Percentiles rank a stretch among this genome's conserved stretches.
Evolutionary conservation across 2,888 invertebrate species (phyloP).

Genomic region (Tuta absoluta): DNA sequence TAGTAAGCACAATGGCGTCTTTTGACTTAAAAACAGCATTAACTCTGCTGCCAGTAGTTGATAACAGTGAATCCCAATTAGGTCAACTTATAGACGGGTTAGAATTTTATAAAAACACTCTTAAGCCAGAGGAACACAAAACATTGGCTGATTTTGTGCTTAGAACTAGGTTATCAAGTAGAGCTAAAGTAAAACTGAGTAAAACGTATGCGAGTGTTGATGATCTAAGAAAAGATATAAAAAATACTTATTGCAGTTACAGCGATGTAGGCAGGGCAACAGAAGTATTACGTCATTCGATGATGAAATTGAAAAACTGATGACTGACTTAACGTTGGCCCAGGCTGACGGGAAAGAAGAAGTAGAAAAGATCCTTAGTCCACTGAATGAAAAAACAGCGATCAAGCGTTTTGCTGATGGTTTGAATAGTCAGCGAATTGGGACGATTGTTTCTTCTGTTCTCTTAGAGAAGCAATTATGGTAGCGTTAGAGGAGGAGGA

Average conservation of each 20-base stretch:
- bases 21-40: too few species aligned
- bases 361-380: constrained; percentile 15
- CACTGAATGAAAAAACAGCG: too few species aligned
- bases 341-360: constrained; percentile 1
- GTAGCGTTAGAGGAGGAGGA: constrained; percentile 10
- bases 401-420: too few species aligned
- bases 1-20: too few species aligned
- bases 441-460: constrained; percentile 23
- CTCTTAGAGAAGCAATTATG: constrained; percentile 20
- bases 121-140: neutral
- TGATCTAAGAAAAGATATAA: constrained; percentile 22
- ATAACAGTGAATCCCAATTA: too few species aligned
- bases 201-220: neutral
- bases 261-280: too few species aligned
- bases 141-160: neutral
- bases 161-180: neutral
- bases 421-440: constrained; percentile 19
- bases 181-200: neutral
- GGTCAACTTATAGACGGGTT: too few species aligned
- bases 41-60: too few species aligned
- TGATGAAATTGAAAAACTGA: constrained; percentile 1
- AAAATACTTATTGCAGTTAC: constrained; percentile 20
- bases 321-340: neutral
- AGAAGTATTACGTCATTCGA: neutral
- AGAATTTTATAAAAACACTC: neutral